These are phyloP conservation scores for Eristalis tenax DNA, from an alignment of 2,888 invertebrate genomes.

Conservation along the genomic window DNA sequence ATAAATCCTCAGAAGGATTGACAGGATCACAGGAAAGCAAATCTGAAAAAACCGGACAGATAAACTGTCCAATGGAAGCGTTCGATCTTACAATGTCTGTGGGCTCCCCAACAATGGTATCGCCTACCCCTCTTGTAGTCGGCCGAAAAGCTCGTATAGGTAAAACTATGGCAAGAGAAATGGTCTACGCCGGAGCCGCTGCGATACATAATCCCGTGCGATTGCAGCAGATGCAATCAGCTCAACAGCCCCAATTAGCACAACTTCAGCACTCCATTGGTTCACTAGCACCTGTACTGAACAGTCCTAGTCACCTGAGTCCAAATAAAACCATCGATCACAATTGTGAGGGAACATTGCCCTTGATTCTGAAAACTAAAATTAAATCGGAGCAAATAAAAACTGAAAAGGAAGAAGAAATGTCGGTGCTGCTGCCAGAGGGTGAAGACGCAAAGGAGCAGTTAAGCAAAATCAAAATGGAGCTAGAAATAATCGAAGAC, in stretches of 20 bases:
- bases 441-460: conserved; percentile 73
- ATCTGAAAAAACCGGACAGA: conserved; percentile 26
- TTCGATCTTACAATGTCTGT: conserved; percentile 82
- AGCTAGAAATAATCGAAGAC: conserved; percentile 75
- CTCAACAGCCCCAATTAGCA: conserved; percentile 58
- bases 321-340: conserved; percentile 42
- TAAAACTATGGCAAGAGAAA: conserved; percentile 87
- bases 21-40: conserved; percentile 13
- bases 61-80: conserved; percentile 73
- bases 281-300: conserved; percentile 46
- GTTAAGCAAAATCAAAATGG: conserved; percentile 79
- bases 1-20: conserved; percentile 75
- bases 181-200: conserved; percentile 78
- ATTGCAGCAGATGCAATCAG: conserved; percentile 72
- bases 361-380: conserved; percentile 77
- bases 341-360: conserved; percentile 52
- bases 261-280: conserved; percentile 45
- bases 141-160: conserved; percentile 83
- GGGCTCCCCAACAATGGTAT: conserved; percentile 84
- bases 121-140: conserved; percentile 56
- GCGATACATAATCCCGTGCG: conserved; percentile 62
- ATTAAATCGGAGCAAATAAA: conserved; percentile 81
- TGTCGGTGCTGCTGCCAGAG: conserved; percentile 63
- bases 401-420: conserved; percentile 77
- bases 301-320: conserved; percentile 65